Evolutionary conservation across 2,113 vertebrate species (phyloP).

Genomic region (Oreochromis spilurus): DNA sequence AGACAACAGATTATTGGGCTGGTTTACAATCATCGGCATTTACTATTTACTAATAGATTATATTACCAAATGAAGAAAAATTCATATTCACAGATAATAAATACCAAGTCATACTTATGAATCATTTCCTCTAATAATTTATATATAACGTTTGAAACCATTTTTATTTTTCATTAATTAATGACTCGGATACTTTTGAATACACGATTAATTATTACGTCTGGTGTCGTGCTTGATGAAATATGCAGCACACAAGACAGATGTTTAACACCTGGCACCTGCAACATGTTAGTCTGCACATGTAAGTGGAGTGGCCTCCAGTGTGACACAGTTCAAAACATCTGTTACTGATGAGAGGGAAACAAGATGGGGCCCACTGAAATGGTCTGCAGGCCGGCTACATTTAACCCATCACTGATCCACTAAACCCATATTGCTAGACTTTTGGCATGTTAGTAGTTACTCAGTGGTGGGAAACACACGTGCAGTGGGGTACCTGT

Average conservation of each 20-base stretch:
- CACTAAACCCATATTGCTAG: not conserved
- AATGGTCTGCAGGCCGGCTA: not conserved
- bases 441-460: not conserved
- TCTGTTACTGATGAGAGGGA: not conserved
- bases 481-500: constrained; percentile 57
- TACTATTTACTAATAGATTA: not conserved
- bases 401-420: not conserved
- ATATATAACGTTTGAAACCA: not conserved
- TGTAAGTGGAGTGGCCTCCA: not conserved
- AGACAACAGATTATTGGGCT: not conserved
- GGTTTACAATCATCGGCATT: fast-evolving
- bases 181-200: not conserved
- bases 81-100: not conserved
- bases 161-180: not conserved
- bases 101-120: not conserved
- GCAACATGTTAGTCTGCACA: not conserved
- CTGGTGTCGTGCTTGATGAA: not conserved
- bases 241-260: not conserved
- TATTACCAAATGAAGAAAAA: not conserved
- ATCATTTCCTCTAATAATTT: not conserved
- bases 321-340: not conserved
- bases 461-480: not conserved
- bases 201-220: not conserved
- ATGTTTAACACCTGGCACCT: not conserved
- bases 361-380: not conserved